Evolutionary conservation across 2,888 invertebrate species (phyloP), one percentile per base, ranked within the genome.

Genomic region (Papilio gigon): DNA sequence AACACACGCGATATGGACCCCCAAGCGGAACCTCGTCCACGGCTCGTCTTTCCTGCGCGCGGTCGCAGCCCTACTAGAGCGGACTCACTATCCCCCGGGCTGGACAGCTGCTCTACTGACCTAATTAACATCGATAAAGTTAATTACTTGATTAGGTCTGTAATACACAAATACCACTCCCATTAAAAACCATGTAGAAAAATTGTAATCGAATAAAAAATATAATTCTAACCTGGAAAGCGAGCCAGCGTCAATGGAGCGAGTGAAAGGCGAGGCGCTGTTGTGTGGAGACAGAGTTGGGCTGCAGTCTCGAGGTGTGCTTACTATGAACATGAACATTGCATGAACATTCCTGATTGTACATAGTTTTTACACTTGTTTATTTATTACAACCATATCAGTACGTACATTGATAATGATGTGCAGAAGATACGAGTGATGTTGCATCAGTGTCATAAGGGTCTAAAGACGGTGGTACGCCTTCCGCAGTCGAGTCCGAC

Each of bases 1-100:
- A 98, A 98, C 35, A 98, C 97, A 74, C 97, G 93, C 0, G 97
- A 97, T 84, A 98, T 98, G 78, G 97, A 97, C 65, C 97, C 97
- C 97, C 97, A 98, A 1, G 96, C 96, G 22, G 94, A 94, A 17
- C 97, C 97, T 1, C 96, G 93, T 0, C 95, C 95, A 3, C 94
- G 89, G 3, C 84, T 87, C 6, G 81, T 92, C 76, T 88, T 93
- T 70, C 82, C 91, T 33, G 84, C 87, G 69, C 84, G 93, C 37
- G 85, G 84, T 12, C 93, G 78, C 90, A 91, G 74, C 0, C 89
- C 86, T 59, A 94, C 84, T 22, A 93, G 85, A 0, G 94, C 93
- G 11, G 94, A 93, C 77, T 96, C 96, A 53, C 94, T 93, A 77
- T 95, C 95, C 68, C 95, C 93, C 0, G 96, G 96, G 70, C 96